Evolutionary conservation across 2,888 invertebrate species (phyloP), one percentile per base, ranked within the genome.

Genomic region (Artemia sinica): DNA sequence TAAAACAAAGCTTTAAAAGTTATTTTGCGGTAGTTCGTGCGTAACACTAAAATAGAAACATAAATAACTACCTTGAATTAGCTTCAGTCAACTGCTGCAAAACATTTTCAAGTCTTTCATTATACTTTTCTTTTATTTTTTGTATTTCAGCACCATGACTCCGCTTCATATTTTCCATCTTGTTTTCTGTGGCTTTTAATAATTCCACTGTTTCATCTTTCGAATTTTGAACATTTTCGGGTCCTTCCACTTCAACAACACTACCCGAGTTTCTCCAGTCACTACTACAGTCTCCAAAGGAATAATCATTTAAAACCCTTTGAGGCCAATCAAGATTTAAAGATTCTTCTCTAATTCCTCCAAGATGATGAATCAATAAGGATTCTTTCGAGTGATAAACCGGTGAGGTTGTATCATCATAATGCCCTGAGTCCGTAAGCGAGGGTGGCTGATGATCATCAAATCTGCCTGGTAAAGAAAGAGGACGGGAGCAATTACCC

Each of bases 351-450:
- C 14, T 28, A 9, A 58, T 58, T 8, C 11, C 63, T n/a, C n/a
- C 12, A n/a, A 58, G 11, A 2, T 18, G 71, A 63, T 75, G 73
- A 66, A 75, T 69, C 72, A 80, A 80, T 69, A 82, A 82, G n/a
- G 85, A 85, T 75, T 87, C 88, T 79, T 87, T 88, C 70, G 87
- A 87, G 78, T 87, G 85, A 71, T 87, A 80, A 69, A 87, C 87
- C 68, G 87, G 87, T 74, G 85, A 85, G 14, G 72, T 71, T 50
- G 86, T 80, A 79, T 90, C 90, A 77, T 91, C 91, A 78, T 87
- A 90, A 79, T 89, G 88, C 65, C 91, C 91, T 9, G 89, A 90
- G 78, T 90, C 90, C 69, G 88, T 86, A 75, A 88, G 85, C 49
- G 89, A 89, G 72, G 85, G 84, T 74, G 85, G 85, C 18, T 50